phyloP scores from a whole-genome alignment of 2,113 vertebrate species.

The Danionella cerebrum region DNA sequence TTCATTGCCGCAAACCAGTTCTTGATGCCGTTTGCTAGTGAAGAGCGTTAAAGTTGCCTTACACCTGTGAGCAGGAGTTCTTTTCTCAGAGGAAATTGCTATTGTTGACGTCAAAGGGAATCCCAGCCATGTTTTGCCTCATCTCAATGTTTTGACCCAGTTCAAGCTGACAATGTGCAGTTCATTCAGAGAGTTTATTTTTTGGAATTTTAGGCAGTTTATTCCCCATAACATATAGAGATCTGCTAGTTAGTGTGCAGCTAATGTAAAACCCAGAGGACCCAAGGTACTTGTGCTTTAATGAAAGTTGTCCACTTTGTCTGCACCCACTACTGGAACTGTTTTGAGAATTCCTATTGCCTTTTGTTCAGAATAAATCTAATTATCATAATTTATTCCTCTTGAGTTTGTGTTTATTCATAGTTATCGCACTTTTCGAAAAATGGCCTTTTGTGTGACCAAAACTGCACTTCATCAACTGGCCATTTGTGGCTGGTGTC shows the following conservation, averaged over 20 bases:
- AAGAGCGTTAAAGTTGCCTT: slow-evolving; percentile 60
- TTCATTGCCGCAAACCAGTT: background rate
- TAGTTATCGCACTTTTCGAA: no score
- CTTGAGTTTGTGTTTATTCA: background rate
- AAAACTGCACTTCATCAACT: no score
- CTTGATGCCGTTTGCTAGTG: background rate
- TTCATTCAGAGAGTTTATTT: background rate
- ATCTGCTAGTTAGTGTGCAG: background rate
- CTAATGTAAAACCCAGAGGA: background rate
- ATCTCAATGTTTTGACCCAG: background rate
- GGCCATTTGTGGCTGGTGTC: no score
- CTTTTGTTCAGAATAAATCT: slow-evolving; percentile 62
- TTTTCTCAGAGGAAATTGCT: background rate
- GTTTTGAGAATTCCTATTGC: slow-evolving; percentile 52
- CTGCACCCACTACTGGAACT: slow-evolving; percentile 45
- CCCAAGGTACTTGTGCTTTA: background rate
- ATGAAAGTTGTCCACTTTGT: slow-evolving; percentile 21
- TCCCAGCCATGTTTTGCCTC: background rate
- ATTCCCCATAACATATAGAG: background rate
- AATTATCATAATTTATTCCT: slow-evolving; percentile 38
- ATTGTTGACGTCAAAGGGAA: background rate
- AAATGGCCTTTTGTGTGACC: no score
- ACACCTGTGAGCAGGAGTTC: slow-evolving; percentile 40
- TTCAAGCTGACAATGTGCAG: background rate
- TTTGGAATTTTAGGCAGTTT: background rate